These are phyloP conservation scores for Drosophila monieri DNA, from an alignment of 2,888 invertebrate genomes.

Conservation along the genomic window DNA sequence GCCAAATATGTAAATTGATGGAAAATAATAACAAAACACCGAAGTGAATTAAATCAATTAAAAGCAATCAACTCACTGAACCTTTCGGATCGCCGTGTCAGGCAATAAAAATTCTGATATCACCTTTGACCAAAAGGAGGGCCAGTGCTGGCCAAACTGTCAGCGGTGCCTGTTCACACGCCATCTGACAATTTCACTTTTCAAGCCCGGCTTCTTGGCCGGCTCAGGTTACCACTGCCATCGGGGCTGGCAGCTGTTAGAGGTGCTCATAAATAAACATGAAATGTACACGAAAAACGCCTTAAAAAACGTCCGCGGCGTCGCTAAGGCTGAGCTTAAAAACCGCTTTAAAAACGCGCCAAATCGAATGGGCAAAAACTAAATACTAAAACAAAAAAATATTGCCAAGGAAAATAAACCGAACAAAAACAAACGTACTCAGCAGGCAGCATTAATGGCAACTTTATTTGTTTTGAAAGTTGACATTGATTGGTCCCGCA, in stretches of 20 bases:
- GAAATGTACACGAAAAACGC: slow-evolving; percentile 71
- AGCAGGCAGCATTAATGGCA: slow-evolving; percentile 62
- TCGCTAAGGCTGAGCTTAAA: slow-evolving; percentile 55
- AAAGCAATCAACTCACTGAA: slow-evolving; percentile 48
- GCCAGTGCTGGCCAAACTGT: slow-evolving; percentile 46
- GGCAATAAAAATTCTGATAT: slow-evolving; percentile 41
- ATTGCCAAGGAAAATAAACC: slow-evolving; percentile 27
- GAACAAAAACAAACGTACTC: slow-evolving; percentile 47
- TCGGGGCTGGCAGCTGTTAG: slow-evolving; percentile 32
- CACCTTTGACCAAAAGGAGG: slow-evolving; percentile 24
- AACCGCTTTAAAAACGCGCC: slow-evolving; percentile 64
- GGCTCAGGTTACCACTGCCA: slow-evolving; percentile 59
- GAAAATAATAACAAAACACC: slow-evolving; percentile 14
- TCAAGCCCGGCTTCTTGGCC: slow-evolving; percentile 41
- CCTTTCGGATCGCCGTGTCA: slow-evolving; percentile 51
- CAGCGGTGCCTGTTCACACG: slow-evolving; percentile 60
- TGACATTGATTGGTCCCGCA: slow-evolving; percentile 80
- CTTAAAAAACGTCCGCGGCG: slow-evolving; percentile 50
- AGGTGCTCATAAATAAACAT: slow-evolving; percentile 74
- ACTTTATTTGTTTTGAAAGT: slow-evolving; percentile 76
- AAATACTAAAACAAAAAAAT: slow-evolving; percentile 24
- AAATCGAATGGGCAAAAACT: slow-evolving; percentile 46
- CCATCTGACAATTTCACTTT: slow-evolving; percentile 74
- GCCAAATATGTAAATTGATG: slow-evolving; percentile 72
- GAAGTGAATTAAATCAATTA: slow-evolving; percentile 64